phyloP scores from a whole-genome alignment of 2,113 vertebrate genomes.

The Boleophthalmus pectinirostris region DNA sequence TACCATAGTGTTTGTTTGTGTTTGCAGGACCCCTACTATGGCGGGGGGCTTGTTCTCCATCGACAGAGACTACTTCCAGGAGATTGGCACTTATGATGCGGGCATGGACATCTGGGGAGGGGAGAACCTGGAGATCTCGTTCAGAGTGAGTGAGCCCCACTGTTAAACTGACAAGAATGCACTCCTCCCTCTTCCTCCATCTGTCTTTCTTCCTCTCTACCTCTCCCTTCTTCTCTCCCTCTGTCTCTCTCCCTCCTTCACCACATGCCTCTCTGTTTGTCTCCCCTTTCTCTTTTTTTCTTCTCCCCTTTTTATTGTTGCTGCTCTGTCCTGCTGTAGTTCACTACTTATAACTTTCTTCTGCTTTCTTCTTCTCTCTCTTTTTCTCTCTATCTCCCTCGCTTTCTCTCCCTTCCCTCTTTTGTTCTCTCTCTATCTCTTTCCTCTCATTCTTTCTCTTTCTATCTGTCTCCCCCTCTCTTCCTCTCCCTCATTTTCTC shows the following conservation, averaged over 20 bases:
- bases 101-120: conserved; percentile 99
- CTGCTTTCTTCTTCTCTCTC: neutral
- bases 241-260: too few species aligned
- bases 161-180: conserved; percentile 27
- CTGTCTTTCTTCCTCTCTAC: neutral
- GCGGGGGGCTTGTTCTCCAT: conserved; percentile 98
- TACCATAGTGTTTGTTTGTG: conserved; percentile 5
- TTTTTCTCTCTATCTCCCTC: neutral
- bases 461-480: too few species aligned
- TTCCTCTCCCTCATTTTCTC: too few species aligned
- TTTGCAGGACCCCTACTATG: conserved; percentile 95
- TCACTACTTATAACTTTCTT: too few species aligned
- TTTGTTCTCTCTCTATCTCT: too few species aligned
- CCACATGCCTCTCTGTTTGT: too few species aligned
- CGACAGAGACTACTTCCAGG: conserved; percentile 98
- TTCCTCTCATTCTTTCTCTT: too few species aligned
- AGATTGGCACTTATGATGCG: conserved; percentile 97
- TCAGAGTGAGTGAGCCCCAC: conserved; percentile 82
- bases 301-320: too few species aligned
- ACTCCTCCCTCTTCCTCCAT: conserved; percentile 22
- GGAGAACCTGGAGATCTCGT: conserved; percentile 99
- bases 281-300: too few species aligned
- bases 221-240: too few species aligned
- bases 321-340: too few species aligned
- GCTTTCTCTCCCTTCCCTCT: too few species aligned